Evolutionary conservation across 2,797 vertebrate species (phyloP), one percentile per base, ranked within the genome.

Genomic region (Yasuhikotakia modesta): DNA sequence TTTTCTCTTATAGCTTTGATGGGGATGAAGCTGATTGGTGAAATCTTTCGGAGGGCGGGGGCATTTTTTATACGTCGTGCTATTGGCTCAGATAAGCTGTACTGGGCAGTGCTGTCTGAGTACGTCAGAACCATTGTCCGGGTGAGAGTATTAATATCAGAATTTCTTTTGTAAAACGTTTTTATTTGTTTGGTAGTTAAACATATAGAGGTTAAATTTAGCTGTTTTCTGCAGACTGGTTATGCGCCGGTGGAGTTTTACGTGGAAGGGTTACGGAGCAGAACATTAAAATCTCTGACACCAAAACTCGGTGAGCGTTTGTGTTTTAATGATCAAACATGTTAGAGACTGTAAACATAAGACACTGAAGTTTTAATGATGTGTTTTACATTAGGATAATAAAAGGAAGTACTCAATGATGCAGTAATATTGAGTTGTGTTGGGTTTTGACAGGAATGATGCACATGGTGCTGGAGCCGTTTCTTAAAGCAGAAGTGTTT

Each of bases 51-150:
- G 46, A 95, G 96, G 81, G 96, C 94, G 0, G 98, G 98, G 12
- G 98, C 97, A 45, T 99, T 99, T 85, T 99, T 95, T 74, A 99
- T 99, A 89, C 93, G 96, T 0, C 94, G 98, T 4, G 91, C 95
- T 50, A 98, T 99, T 0, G 93, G 96, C 16, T 94, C 96, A 46
- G 94, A 99, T 85, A 96, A 91, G 73, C 93, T 99, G 43, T 99
- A 99, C 88, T 98, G 98, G 96, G 95, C 96, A 0, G 94, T 99
- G 53, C 95, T 99, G 70, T 95, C 97, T 0, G 96, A 98, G 90
- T 99, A 99, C 1, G 96, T 99, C 52, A 95, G 92, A 89, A 95
- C 93, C 0, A 93, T 99, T 79, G 79, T 99, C 53, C 93, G 93
- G 95, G 98, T 99, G 14, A 80, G 73, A 19, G 65, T 27, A 50